Base-by-base conservation (phyloP, 2,888 invertebrate genomes). In the Celastrina argiolus region DNA sequence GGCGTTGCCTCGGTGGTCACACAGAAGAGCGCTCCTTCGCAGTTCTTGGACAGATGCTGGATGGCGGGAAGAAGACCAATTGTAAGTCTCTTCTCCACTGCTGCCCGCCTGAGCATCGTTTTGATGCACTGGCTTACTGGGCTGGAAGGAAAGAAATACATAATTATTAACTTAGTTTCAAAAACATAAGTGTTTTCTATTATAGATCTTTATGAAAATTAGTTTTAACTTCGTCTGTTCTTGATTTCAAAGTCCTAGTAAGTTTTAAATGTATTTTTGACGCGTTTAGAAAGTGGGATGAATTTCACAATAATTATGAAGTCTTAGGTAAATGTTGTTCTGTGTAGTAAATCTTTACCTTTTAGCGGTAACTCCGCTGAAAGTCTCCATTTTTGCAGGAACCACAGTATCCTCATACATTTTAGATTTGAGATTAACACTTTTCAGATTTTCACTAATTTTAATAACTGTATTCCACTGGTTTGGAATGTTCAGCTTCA, bases 21-120 rank as follows among this genome's bases (percentile, higher is more conserved):
- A 76, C 95, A 95, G 77, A 95, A 93, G 0, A 95, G 89, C 0
- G 94, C 94, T 7, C 94, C 93, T 68, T 93, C 92, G 61, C 91
- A 88, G 72, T 89, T 88, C 68, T 92, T 91, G 5, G 94, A 93
- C 68, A 94, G 80, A 68, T 92, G 92, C 73, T 92, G 90, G 39
- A 94, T 90, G 12, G 94, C 93, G 1, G 94, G 94, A 59, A 94
- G 79, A 63, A 94, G 92, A 6, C 94, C 94, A 69, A 94, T 92
- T 0, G 94, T 93, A 51, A 94, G 81, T 66, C 94, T 85, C 69
- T 92, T 89, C 77, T 93, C 93, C 63, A 86, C 81, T 71, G 87
- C 88, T 6, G 93, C 93, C 65, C 88, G 81, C 36, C 89, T 83
- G 7, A 93, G 83, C 69, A 93, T 92, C n/a, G 91, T 88, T 68